Evolutionary conservation across 2,888 invertebrate genomes (phyloP).

Genomic region (Leptopilina drosophilae): DNA sequence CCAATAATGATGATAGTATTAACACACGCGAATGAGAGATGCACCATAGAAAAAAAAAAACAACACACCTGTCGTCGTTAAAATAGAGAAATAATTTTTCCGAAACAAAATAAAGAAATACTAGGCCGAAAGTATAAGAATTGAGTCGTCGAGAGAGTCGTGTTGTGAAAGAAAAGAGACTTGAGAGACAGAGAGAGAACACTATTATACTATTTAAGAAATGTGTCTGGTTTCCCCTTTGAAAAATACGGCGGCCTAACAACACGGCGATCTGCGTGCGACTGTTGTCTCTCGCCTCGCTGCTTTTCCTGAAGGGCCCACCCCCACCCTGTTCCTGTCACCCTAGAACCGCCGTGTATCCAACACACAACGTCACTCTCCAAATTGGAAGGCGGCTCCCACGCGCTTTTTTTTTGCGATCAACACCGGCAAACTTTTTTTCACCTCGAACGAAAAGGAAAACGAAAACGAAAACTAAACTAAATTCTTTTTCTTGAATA

Average conservation of each 20-base stretch:
- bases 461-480: too few species aligned
- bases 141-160: background rate
- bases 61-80: background rate
- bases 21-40: constrained; percentile 16
- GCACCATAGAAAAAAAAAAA: constrained; percentile 10
- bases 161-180: background rate
- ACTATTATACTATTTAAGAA: background rate
- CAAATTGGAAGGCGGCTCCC: constrained; percentile 15
- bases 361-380: constrained; percentile 17
- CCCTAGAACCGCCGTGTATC: constrained; percentile 55
- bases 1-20: constrained; percentile 9
- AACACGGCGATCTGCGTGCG: constrained; percentile 72
- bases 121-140: background rate
- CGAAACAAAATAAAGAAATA: constrained; percentile 13
- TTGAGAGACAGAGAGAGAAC: constrained; percentile 35
- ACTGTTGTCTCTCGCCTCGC: constrained; percentile 73
- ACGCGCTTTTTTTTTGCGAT: constrained; percentile 12
- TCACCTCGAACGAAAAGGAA: background rate
- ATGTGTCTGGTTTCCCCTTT: background rate
- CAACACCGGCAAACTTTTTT: constrained; percentile 40
- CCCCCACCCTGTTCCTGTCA: constrained; percentile 60
- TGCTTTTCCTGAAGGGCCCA: constrained; percentile 73
- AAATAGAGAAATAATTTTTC: too few species aligned
- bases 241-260: constrained; percentile 64
- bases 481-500: background rate